phyloP scores from a whole-genome alignment of 2,888 invertebrate species.

The Caprella mutica region DNA sequence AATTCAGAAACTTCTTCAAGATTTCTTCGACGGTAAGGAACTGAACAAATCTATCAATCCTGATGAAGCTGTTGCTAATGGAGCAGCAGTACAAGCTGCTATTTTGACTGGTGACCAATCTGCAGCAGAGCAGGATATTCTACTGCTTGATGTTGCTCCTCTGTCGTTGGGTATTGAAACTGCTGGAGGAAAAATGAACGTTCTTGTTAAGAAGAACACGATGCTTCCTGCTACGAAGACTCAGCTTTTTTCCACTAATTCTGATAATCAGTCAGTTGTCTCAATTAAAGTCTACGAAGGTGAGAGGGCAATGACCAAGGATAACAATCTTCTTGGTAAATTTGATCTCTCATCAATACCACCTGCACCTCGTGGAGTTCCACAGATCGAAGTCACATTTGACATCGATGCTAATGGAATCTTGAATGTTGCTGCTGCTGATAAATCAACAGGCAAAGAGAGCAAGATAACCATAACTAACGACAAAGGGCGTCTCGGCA shows the following conservation, averaged over 20 bases:
- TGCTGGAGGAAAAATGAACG: slow-evolving; percentile 30
- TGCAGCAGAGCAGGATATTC: slow-evolving; percentile 62
- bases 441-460: slow-evolving; percentile 45
- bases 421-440: slow-evolving; percentile 47
- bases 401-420: slow-evolving; percentile 57
- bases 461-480: slow-evolving; percentile 42
- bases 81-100: slow-evolving; percentile 92
- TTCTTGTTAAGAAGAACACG: slow-evolving; percentile 28
- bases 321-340: slow-evolving; percentile 88
- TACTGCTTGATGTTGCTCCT: slow-evolving; percentile 66
- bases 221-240: slow-evolving; percentile 82
- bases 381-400: slow-evolving; percentile 52
- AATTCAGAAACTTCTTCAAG: slow-evolving; percentile 87
- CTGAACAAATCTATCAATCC: slow-evolving; percentile 92
- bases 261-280: slow-evolving; percentile 91
- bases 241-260: slow-evolving; percentile 92
- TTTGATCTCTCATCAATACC: slow-evolving; percentile 95
- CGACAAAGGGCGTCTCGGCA: slow-evolving; percentile 45
- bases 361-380: slow-evolving; percentile 81
- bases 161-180: slow-evolving; percentile 27
- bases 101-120: slow-evolving; percentile 68
- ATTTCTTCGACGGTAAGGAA: slow-evolving; percentile 80
- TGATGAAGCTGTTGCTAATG: too few species aligned
- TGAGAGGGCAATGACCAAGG: slow-evolving; percentile 89
- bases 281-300: slow-evolving; percentile 44